Evolutionary conservation across 2,113 vertebrate genomes (phyloP).

Genomic region (Machaerirhynchus nigripectus): DNA sequence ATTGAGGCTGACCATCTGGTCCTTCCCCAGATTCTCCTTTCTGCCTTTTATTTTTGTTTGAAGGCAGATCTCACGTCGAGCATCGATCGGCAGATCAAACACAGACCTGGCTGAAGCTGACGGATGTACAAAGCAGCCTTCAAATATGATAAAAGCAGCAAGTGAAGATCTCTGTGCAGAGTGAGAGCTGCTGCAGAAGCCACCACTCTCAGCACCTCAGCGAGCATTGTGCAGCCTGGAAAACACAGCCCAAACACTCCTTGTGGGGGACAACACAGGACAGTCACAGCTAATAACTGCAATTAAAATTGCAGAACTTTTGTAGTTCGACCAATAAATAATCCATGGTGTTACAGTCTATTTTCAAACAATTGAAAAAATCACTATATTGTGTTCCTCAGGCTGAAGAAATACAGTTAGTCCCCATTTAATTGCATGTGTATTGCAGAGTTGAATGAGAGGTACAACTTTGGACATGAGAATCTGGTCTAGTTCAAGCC

Average conservation of each 20-base stretch:
- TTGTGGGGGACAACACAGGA: not conserved
- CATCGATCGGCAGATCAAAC: not conserved
- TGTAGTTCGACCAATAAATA: not conserved
- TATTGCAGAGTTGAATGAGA: not conserved
- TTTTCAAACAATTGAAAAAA: not conserved
- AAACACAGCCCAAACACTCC: not conserved
- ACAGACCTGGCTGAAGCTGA: not conserved
- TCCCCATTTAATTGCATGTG: not conserved
- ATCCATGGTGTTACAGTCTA: not conserved
- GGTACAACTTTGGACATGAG: not conserved
- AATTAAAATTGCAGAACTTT: not conserved
- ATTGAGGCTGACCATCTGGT: not conserved
- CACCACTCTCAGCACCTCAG: not conserved
- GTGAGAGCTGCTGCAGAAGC: not conserved
- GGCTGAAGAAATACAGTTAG: not conserved
- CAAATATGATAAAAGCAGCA: not conserved
- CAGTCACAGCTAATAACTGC: not conserved
- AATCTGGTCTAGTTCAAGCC: not conserved
- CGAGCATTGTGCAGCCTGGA: accelerated
- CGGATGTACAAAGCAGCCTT: not conserved
- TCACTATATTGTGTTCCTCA: not conserved
- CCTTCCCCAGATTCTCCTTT: not conserved
- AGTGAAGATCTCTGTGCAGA: not conserved
- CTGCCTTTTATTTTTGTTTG: not conserved
- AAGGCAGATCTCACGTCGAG: not conserved